A percentile compares a stretch with the other conserved stretches of the same genome.
These are phyloP conservation scores for Onychomys torridus DNA, from an alignment of 2,797 vertebrate species.

Conservation along the genomic window DNA sequence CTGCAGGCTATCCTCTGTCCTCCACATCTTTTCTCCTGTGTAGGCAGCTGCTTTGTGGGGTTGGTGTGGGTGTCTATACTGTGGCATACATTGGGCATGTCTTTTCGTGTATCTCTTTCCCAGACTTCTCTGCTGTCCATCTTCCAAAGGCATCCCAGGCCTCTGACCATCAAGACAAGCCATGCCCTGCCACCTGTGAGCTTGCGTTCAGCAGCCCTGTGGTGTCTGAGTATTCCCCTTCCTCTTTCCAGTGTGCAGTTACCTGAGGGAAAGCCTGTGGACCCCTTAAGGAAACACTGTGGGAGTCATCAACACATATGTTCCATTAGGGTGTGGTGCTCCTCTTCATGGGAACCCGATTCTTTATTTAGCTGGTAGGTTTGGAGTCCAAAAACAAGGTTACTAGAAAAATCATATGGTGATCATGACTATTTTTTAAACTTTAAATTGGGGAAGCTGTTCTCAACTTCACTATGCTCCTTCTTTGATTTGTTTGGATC, in stretches of 20 bases:
- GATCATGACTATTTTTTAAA: background rate
- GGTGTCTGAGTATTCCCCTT: background rate
- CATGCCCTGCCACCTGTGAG: background rate
- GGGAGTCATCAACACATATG: background rate
- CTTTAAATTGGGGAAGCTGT: background rate
- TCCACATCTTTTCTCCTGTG: background rate
- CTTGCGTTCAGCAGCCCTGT: background rate
- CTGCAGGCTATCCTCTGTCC: background rate
- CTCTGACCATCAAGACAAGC: background rate
- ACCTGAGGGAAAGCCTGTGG: background rate
- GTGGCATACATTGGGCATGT: background rate
- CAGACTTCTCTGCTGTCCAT: background rate
- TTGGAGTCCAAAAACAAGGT: background rate
- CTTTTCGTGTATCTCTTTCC: background rate
- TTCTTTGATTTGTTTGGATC: too few species aligned
- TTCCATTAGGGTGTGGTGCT: background rate
- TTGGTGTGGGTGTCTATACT: background rate
- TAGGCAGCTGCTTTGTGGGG: background rate
- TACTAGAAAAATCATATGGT: background rate
- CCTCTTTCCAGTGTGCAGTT: background rate
- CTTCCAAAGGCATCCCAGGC: background rate
- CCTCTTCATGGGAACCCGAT: background rate
- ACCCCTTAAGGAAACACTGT: background rate
- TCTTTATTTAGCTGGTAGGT: background rate
- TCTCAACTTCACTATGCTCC: background rate